A percentile compares a stretch with the other conserved stretches of the same genome.
Evolutionary conservation across 2,888 invertebrate species (phyloP).

Genomic region (Erebia aethiops): DNA sequence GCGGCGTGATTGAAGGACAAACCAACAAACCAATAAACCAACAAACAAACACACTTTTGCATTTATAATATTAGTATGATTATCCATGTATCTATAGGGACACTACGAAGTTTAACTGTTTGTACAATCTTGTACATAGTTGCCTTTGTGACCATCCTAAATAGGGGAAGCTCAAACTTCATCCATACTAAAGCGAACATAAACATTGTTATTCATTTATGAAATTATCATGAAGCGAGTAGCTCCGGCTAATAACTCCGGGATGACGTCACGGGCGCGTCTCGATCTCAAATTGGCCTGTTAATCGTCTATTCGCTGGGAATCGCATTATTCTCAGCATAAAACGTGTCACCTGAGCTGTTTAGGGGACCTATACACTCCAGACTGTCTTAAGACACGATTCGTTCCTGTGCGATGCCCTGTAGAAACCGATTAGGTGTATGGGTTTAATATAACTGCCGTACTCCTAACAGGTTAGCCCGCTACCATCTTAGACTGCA

Average conservation of each 20-base stretch:
- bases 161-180: neutral
- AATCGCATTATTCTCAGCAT: slow-evolving; percentile 55
- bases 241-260: slow-evolving; percentile 36
- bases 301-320: slow-evolving; percentile 52
- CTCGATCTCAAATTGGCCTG: slow-evolving; percentile 55
- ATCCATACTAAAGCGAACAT: slow-evolving; percentile 12
- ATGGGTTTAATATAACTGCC: too few species aligned
- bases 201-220: slow-evolving; percentile 34
- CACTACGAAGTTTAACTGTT: too few species aligned
- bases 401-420: too few species aligned
- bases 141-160: too few species aligned
- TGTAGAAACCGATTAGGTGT: too few species aligned
- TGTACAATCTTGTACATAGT: neutral
- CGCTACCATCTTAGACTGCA: too few species aligned
- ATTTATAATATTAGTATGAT: too few species aligned
- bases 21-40: too few species aligned
- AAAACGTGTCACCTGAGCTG: slow-evolving; percentile 49
- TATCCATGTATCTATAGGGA: too few species aligned
- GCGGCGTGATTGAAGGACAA: too few species aligned
- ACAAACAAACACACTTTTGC: too few species aligned
- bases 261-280: slow-evolving; percentile 31
- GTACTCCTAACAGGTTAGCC: too few species aligned
- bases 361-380: slow-evolving; percentile 25
- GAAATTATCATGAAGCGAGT: slow-evolving; percentile 40
- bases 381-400: slow-evolving; percentile 10